Base-by-base conservation (phyloP, 2,888 invertebrate species). In the Cheilosia urbana region DNA sequence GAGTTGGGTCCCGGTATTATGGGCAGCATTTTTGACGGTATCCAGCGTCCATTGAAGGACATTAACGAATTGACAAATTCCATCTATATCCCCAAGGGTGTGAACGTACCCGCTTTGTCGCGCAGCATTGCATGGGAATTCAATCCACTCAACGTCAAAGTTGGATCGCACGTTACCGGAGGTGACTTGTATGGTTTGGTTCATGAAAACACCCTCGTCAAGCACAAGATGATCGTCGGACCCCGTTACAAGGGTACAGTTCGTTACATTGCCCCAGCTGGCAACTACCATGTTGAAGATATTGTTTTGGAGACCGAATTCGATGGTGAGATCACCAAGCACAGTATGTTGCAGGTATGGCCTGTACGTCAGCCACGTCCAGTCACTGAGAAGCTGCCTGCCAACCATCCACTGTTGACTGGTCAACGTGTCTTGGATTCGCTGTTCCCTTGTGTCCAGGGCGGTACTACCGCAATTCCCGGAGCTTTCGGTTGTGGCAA, bases 401-500 rank as follows among this genome's bases (percentile, higher is more conserved):
- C 99, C 90, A 99, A 99, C 94, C 96, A 98, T 93, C 99, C 99
- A 60, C 94, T 99, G 90, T 95, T 99, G 87, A 99, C 99, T 89
- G 99, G 99, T 1, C 99, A 99, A 93, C 95, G 99, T 87, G 99
- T 99, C 65, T 94, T 99, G 85, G 99, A 99, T 93, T 97, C 99
- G 0, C 95, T 99, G 60, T 99, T 99, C 95, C 99, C 99, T 95
- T 98, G 98, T 92, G 99, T 99, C 24, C 98, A 98, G 93, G 99
- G 99, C 87, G 99, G 99, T 87, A 99, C 99, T 51, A 99, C 99
- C 2, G 99, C 99, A 90, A 99, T 99, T 93, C 99, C 99, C 90
- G 99, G 99, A 79, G 99, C 99, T 91, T 99, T 99, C 94, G 99
- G 99, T 93, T 99, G 99, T 93, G 99, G 99, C 90, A 99, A 99